A percentile compares a stretch with the other conserved stretches of the same genome.
Evolutionary conservation across 2,797 vertebrate species (phyloP).

Genomic region (Gallinago nigripennis): DNA sequence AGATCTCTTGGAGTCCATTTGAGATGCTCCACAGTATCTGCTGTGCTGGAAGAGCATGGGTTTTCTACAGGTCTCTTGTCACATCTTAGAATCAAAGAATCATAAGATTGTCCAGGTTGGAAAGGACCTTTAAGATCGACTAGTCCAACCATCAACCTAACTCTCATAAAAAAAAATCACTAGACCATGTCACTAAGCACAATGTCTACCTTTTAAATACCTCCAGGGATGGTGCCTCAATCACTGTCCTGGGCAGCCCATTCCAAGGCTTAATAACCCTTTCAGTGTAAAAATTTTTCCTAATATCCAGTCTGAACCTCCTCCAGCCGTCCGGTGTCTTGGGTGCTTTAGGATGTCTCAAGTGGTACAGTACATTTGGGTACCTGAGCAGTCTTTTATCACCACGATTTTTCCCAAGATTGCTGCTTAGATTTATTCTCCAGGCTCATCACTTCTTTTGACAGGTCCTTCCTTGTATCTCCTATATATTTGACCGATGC

Average conservation of each 20-base stretch:
- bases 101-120: too few relatives aligned
- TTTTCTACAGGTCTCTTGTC: not conserved
- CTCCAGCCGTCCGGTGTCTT: not conserved
- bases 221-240: too few relatives aligned
- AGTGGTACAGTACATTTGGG: not conserved
- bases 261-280: too few relatives aligned
- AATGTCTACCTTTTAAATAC: too few relatives aligned
- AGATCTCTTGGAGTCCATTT: not conserved
- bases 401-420: not conserved
- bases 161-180: too few relatives aligned
- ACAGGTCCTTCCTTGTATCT: not conserved
- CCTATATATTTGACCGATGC: not conserved
- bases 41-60: not conserved
- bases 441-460: not conserved
- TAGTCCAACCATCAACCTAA: too few relatives aligned
- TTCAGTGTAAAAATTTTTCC: too few relatives aligned
- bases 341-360: not conserved
- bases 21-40: not conserved
- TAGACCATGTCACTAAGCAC: too few relatives aligned
- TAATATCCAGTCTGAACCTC: too few relatives aligned
- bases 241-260: too few relatives aligned
- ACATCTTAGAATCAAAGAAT: not conserved
- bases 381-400: not conserved
- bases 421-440: conserved; percentile 19
- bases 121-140: too few relatives aligned